Evolutionary conservation across 2,888 invertebrate genomes (phyloP).

Genomic region (Parthenolecanium corni): DNA sequence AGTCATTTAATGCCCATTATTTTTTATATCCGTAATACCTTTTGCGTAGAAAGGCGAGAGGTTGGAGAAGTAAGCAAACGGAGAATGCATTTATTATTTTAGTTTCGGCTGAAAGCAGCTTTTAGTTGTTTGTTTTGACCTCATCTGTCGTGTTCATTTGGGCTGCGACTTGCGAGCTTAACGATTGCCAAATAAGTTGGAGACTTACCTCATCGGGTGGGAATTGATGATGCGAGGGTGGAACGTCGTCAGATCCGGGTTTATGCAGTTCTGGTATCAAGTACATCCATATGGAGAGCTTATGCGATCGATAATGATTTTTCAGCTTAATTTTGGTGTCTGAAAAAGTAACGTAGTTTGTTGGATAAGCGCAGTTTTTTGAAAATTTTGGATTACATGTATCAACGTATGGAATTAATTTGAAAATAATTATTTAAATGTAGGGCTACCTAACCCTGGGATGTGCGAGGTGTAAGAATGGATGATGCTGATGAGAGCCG

Average conservation of each 20-base stretch:
- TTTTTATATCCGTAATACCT: no score
- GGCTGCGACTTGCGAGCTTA: background rate
- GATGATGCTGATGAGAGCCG: no score
- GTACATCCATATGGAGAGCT: conserved; percentile 88
- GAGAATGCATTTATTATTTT: no score
- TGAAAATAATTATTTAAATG: background rate
- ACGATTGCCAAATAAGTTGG: background rate
- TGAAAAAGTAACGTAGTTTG: conserved; percentile 38
- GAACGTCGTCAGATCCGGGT: conserved; percentile 75
- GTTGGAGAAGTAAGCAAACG: no score
- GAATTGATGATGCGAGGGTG: conserved; percentile 42
- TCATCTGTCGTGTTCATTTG: background rate
- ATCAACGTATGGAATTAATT: background rate
- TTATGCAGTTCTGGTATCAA: conserved; percentile 83
- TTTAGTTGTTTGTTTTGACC: no score
- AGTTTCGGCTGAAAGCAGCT: no score
- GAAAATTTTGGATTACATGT: background rate
- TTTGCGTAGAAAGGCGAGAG: no score
- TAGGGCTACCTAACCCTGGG: no score
- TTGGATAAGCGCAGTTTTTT: background rate
- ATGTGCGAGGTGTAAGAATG: no score
- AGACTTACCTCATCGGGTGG: conserved; percentile 37
- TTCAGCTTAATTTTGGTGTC: conserved; percentile 83
- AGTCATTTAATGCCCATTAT: no score
- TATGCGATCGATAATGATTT: conserved; percentile 87